Percentiles rank a stretch among this genome's conserved stretches.
Conservation (phyloP, 2,113 vertebrate genomes). For the Hippopotamus amphibius region DNA sequence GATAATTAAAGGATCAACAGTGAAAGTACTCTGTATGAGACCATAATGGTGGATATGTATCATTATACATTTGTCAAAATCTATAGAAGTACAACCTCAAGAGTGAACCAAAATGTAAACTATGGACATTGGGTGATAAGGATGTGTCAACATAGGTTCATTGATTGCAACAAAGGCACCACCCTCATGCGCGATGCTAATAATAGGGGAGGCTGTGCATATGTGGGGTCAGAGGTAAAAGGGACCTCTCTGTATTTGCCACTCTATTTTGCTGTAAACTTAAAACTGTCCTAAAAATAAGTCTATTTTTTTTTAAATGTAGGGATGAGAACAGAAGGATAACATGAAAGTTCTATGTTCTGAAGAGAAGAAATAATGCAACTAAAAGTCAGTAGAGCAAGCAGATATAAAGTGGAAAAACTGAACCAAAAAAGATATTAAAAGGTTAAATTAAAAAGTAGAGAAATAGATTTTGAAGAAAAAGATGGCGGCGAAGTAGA, state of each 20-base stretch:
- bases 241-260: neutral
- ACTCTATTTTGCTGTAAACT: neutral
- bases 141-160: neutral
- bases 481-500: too few relatives aligned
- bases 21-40: neutral
- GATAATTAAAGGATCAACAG: neutral
- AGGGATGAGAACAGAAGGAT: neutral
- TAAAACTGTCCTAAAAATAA: neutral
- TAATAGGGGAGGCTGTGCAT: neutral
- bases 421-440: neutral
- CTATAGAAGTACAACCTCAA: neutral
- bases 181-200: neutral
- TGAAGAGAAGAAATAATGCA: neutral
- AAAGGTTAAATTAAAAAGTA: neutral
- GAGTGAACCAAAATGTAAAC: neutral
- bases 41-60: neutral
- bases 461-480: too few relatives aligned
- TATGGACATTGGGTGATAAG: neutral
- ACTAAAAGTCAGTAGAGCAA: neutral
- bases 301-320: neutral
- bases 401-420: neutral
- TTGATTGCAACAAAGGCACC: neutral
- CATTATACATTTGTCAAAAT: neutral
- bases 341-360: neutral
- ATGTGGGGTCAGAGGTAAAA: neutral